A percentile compares a stretch with the other conserved stretches of the same genome.
Conservation (phyloP, 1,140 invertebrate genomes). For the Trichomalopsis sarcophagae region DNA sequence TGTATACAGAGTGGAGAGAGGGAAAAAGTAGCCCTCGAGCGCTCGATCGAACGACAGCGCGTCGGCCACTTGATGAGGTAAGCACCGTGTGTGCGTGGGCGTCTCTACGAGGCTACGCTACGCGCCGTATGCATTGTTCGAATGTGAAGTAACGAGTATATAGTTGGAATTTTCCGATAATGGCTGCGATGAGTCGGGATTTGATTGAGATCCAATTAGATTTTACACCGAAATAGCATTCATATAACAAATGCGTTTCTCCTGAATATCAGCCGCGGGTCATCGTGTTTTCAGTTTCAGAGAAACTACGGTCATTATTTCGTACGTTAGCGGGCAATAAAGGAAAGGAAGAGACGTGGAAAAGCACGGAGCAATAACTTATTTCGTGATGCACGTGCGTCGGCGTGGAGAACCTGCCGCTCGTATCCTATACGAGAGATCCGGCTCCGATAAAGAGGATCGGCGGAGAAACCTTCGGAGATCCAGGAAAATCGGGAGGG, state of each 20-base stretch:
- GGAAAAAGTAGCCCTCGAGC: slow-evolving; percentile 37
- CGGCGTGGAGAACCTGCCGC: slow-evolving; percentile 50
- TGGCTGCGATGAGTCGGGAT: no score
- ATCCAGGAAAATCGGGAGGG: slow-evolving; percentile 54
- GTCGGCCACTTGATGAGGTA: slow-evolving; percentile 12
- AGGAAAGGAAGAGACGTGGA: neutral
- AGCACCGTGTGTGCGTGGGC: neutral
- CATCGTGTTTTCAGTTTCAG: neutral
- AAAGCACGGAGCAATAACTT: slow-evolving; percentile 46
- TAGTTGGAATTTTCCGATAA: neutral
- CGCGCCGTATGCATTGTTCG: neutral
- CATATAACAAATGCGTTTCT: neutral
- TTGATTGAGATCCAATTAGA: neutral
- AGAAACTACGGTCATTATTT: neutral
- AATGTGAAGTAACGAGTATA: neutral
- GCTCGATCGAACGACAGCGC: neutral
- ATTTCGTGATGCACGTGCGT: slow-evolving; percentile 57
- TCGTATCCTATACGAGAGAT: neutral
- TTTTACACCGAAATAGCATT: no score
- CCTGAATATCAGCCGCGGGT: neutral
- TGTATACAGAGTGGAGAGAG: neutral
- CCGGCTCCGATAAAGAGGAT: slow-evolving; percentile 9
- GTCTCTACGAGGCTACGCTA: neutral
- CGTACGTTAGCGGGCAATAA: neutral
- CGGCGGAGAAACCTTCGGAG: neutral